Conservation (phyloP, 2,113 vertebrate species). For the Todiramphus saurophagus region DNA sequence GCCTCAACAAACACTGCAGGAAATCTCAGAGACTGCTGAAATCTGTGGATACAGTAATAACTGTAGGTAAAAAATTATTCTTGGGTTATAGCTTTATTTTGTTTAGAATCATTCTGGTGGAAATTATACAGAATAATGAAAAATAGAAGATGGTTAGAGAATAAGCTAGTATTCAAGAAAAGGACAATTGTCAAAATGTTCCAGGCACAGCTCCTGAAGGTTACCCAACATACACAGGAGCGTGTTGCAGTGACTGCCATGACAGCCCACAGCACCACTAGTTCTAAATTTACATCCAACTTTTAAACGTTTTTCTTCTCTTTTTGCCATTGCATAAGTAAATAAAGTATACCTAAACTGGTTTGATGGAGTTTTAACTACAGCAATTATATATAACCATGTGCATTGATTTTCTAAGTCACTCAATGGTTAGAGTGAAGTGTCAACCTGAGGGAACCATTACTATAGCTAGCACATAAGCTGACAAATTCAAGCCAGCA, state of each 20-base stretch:
- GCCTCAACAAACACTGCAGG: neutral
- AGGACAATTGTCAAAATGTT: neutral
- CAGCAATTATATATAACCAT: neutral
- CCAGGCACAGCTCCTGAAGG: neutral
- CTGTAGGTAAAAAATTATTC: neutral
- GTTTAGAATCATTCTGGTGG: neutral
- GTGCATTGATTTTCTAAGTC: neutral
- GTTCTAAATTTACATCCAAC: neutral
- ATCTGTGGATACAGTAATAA: neutral
- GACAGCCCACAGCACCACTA: neutral
- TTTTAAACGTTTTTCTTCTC: neutral
- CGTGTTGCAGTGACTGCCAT: neutral
- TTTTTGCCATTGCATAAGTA: neutral
- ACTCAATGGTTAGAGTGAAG: neutral
- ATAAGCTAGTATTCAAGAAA: neutral
- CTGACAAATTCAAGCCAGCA: neutral
- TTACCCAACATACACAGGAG: fast-evolving
- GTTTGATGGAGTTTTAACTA: neutral
- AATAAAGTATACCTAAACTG: neutral
- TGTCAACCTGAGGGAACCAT: neutral
- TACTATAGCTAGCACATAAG: fast-evolving
- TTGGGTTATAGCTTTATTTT: neutral
- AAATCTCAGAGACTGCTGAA: neutral
- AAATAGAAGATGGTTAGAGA: neutral
- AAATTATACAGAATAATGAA: neutral